Conservation (phyloP, 1,140 invertebrate species). For the Eurosta solidaginis region DNA sequence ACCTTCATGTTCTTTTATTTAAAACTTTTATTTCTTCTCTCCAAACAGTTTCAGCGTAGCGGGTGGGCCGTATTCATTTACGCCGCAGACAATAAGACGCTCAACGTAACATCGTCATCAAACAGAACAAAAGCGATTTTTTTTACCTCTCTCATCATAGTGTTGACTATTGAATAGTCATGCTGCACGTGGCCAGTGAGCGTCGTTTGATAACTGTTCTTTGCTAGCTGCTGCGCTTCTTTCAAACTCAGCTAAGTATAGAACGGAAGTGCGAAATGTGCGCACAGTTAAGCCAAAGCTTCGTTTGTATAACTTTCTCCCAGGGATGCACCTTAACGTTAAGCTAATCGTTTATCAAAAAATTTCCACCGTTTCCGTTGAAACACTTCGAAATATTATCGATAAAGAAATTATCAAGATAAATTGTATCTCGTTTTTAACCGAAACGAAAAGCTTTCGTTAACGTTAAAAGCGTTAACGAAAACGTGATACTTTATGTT, state of each 20-base stretch:
- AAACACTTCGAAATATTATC: too few relatives aligned
- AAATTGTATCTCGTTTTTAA: too few relatives aligned
- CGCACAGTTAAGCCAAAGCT: neutral
- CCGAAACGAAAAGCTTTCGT: too few relatives aligned
- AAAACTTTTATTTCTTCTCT: too few relatives aligned
- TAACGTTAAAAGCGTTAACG: too few relatives aligned
- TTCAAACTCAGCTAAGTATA: neutral
- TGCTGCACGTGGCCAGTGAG: neutral
- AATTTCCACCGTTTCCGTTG: neutral
- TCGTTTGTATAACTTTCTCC: too few relatives aligned
- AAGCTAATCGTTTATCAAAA: too few relatives aligned
- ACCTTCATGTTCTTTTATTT: constrained; percentile 1
- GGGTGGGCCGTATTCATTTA: constrained; percentile 6
- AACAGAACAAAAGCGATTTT: neutral
- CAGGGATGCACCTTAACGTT: too few relatives aligned
- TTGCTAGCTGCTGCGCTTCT: neutral
- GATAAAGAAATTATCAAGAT: too few relatives aligned
- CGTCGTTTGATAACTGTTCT: neutral
- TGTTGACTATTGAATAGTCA: neutral
- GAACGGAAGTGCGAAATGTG: constrained; percentile 14
- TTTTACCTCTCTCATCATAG: too few relatives aligned
- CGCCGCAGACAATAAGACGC: constrained; percentile 23
- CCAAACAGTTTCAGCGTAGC: neutral
- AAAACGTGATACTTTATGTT: too few relatives aligned
- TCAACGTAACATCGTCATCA: neutral